Conservation (phyloP, 2,113 vertebrate species). For the Fulmarus glacialis region DNA sequence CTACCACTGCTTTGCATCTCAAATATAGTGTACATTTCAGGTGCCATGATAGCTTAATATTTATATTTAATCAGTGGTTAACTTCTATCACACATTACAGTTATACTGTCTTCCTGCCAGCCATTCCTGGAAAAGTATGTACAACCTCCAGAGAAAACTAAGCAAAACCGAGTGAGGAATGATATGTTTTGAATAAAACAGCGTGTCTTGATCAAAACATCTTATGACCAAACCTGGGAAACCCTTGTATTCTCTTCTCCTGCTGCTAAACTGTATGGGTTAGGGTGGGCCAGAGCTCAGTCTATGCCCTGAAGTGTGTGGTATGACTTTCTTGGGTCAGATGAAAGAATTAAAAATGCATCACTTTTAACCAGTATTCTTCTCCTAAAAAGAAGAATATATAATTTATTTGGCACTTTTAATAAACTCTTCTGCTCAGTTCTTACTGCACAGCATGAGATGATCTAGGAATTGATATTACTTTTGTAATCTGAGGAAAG, state of each 20-base stretch:
- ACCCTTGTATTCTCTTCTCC: neutral
- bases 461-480: neutral
- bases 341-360: neutral
- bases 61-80: neutral
- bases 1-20: neutral
- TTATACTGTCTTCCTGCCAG: neutral
- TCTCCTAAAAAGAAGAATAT: neutral
- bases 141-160: neutral
- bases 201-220: neutral
- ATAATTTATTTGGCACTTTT: neutral
- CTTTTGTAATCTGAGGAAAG: constrained; percentile 17
- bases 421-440: neutral
- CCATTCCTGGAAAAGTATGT: neutral
- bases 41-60: rapidly evolving
- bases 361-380: neutral
- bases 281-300: neutral
- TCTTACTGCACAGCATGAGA: neutral
- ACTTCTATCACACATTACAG: neutral
- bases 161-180: neutral
- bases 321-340: neutral
- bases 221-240: neutral
- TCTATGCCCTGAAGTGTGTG: neutral
- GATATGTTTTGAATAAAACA: neutral
- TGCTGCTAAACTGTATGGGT: neutral
- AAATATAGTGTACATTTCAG: neutral